Base-by-base conservation (phyloP, 2,113 vertebrate species). In the Taurulus bubalis region DNA sequence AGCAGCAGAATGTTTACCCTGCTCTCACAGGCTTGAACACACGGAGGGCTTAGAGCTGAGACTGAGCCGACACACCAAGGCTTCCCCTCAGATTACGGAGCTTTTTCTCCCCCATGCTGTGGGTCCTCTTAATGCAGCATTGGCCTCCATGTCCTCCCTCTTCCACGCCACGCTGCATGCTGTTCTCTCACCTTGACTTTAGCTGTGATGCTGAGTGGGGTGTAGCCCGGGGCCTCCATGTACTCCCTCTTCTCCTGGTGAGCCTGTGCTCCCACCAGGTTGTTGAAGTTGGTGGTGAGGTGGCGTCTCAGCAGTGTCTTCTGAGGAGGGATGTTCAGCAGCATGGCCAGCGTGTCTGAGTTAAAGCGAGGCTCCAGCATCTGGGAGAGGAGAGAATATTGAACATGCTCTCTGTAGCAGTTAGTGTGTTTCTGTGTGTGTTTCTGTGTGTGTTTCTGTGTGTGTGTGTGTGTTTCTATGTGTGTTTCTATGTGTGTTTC, bases 361-460 rank as follows among this genome's bases (percentile, higher is more conserved):
- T 95, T 98, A 86, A 99, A 99, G 40, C 98, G 96, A 12, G 97
- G 96, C 75, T 99, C 98, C 0, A 99, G 94, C 76, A 99, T 98
- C 98, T 99, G 32, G 36, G 3, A 28, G 73, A 70, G 53, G 53
- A 67, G 28, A 75, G 3, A 32, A 3, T 24, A 15, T 22, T 24
- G 14, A 7, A 60, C 30, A 28, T 1, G 49, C 12, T 62, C n/a
- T 53, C 53, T 63, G 59, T 7, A 20, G 11, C 0, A 11, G 18
- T 66, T 18, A 0, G 42, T 8, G n/a, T n/a, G 9, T 47, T 34
- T 58, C 12, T 7, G 10, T 1, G 2, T 28, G 12, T 56, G 24
- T 24, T n/a, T 14, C n/a, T n/a, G 1, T 1, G 12, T 30, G 26
- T 16, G 92, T 47, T 34, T 58, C 12, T 7, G 10, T 1, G 2